Evolutionary conservation across 2,888 invertebrate species (phyloP), one percentile per base, ranked within the genome.

Genomic region (Cephus pygmeus): DNA sequence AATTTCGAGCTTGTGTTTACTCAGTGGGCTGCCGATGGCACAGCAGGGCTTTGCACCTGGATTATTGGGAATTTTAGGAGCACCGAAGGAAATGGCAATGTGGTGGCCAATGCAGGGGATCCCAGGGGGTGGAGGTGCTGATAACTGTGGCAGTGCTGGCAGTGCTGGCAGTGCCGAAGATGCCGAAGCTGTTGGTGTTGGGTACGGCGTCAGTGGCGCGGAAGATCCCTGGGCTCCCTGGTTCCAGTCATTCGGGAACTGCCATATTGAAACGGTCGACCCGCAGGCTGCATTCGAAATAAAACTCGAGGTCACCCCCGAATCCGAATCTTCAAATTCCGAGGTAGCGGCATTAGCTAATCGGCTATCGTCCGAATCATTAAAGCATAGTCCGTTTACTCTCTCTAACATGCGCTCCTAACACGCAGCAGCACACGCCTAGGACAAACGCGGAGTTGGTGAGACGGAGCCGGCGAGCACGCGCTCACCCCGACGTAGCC

Each of bases 241-340:
- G 40, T 40, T 40, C 40, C 40, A 40, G 40, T 40, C 40, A 40
- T 40, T 40, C 40, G 40, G 40, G 15, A 40, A 40, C 40, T 40
- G 40, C 40, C 75, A 78, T 76, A 79, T 82, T 69, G 81, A 83
- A 75, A 79, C 11, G 15, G 33, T 15, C n/a, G 31, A 56, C 23
- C 73, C 76, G 76, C 69, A 56, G 56, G 76, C 76, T 77, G 76
- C 30, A 69, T 69, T 30, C 81, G 84, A 86, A 75, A 79, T 77
- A 76, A 89, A 89, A 83, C 85, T 88, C 56, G 87, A 88, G 76
- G 87, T 88, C 75, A 90, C 89, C 15, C 89, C 90, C 56, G 91
- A 91, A 78, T 88, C 88, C 77, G 88, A 88, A 75, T 84, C 82
- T 76, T 88, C 87, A 76, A 81, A 81, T n/a, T 83, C 85, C 79